Base-by-base conservation (phyloP, 2,113 vertebrate genomes). In the Origma solitaria region DNA sequence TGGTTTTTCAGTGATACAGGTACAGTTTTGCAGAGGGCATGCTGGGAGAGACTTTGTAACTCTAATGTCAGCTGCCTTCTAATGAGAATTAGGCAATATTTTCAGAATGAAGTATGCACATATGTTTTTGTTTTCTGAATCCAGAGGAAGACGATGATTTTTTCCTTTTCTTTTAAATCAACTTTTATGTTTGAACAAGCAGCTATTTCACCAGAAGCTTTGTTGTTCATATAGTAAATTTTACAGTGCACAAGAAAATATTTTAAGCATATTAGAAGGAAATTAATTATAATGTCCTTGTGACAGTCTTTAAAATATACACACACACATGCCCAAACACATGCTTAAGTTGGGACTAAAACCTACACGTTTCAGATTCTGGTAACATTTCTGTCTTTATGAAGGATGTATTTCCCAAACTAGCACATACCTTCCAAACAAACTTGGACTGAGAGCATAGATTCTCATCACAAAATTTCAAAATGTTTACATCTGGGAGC, bases 401-500 rank as follows among this genome's bases (percentile, higher is more conserved):
- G 49, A 95, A 88, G 45, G 51, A 81, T 61, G 0, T 64, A 71
- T 82, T 93, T 77, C 76, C 35, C 56, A 37, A 70, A 73, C 49
- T 47, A 78, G 19, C 50, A 37, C 56, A 54, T 70, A 78, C 49
- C 83, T 96, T 86, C 86, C 64, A 92, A 86, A 86, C 47, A 92
- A 53, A 77, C 54, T 61, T 5, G 0, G 54, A 28, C 76, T 53
- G 22, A 0, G 6, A 93, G 50, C 71, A 81, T 1, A 80, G 71
- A 49, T 87, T 69, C 61, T 93, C 58, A 69, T 35, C 58, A 75
- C 42, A 92, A 83, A 40, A 81, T 70, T 75, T 86, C 4, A 11
- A 90, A 96, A 92, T 84, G 84, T 94, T 97, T 95, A 84, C n/a
- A 11, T 64, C 64, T 73, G 75, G 42, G 45, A 77, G 92, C 38